Conservation (phyloP, 2,888 invertebrate species). For the Spisula solida region DNA sequence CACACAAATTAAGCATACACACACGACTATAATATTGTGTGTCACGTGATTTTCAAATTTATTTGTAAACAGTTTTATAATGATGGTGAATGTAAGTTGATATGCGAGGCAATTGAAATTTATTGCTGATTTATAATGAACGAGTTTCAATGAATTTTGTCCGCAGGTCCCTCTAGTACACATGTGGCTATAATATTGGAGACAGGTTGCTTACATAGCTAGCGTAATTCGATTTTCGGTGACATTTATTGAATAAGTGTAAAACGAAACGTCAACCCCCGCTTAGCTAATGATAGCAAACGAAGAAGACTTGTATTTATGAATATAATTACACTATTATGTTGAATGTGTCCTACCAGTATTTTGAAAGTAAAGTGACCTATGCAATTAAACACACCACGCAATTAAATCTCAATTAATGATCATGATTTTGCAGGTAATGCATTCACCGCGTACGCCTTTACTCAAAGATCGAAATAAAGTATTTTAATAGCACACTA, state of each 20-base stretch:
- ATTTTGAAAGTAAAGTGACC: too few species aligned
- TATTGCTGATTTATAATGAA: constrained; percentile 8
- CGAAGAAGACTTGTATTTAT: background rate
- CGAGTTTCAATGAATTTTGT: background rate
- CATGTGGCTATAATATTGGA: background rate
- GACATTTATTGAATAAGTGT: constrained; percentile 18
- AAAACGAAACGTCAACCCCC: background rate
- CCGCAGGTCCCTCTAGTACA: background rate
- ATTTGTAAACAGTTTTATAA: constrained; percentile 12
- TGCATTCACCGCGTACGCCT: too few species aligned
- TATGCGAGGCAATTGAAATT: background rate
- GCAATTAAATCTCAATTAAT: too few species aligned
- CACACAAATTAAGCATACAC: too few species aligned
- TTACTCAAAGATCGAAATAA: too few species aligned
- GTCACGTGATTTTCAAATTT: background rate
- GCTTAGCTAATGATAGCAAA: background rate
- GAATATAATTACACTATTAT: too few species aligned
- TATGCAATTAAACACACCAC: too few species aligned
- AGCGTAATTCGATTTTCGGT: background rate
- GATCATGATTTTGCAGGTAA: too few species aligned
- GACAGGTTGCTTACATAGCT: background rate
- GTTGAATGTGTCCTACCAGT: too few species aligned
- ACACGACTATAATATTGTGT: too few species aligned
- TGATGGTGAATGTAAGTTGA: background rate
- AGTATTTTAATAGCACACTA: too few species aligned